phyloP scores from a whole-genome alignment of 1,140 invertebrate species.

The Sinonovacula constricta region DNA sequence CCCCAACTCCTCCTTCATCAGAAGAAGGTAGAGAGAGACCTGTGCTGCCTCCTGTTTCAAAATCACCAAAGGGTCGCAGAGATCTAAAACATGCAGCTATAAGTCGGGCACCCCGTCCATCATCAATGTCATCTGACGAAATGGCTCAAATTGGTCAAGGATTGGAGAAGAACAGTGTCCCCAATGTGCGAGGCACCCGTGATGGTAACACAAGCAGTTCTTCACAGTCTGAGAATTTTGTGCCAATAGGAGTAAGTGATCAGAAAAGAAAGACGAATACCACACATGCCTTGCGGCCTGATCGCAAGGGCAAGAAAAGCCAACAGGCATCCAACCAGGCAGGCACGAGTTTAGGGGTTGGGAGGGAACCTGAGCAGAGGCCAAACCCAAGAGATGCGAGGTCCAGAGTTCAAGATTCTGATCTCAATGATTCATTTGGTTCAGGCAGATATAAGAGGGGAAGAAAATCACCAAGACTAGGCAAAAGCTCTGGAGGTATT shows the following conservation, averaged over 20 bases:
- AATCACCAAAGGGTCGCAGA: constrained; percentile 27
- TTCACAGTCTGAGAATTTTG: constrained; percentile 51
- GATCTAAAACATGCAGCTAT: constrained; percentile 57
- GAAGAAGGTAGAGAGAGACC: constrained; percentile 33
- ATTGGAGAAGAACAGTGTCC: not conserved
- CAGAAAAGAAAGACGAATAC: constrained; percentile 47
- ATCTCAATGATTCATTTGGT: constrained; percentile 39
- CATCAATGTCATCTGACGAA: constrained; percentile 58
- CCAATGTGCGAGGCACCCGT: constrained; percentile 25
- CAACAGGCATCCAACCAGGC: constrained; percentile 42
- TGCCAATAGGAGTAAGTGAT: constrained; percentile 30
- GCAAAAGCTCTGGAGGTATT: constrained; percentile 38
- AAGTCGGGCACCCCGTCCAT: constrained; percentile 35
- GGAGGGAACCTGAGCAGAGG: constrained; percentile 21
- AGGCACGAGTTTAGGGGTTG: constrained; percentile 39
- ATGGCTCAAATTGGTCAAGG: constrained; percentile 46
- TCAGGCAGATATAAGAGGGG: constrained; percentile 52
- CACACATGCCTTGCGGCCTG: constrained; percentile 54
- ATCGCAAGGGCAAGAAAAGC: constrained; percentile 43
- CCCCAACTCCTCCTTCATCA: constrained; percentile 24
- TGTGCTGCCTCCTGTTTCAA: constrained; percentile 51
- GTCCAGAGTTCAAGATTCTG: not conserved
- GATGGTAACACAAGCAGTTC: constrained; percentile 15
- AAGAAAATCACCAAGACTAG: constrained; percentile 56
- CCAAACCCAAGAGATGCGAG: not conserved